A percentile compares a stretch with the other conserved stretches of the same genome.
These are phyloP conservation scores for Rhabdornis inornatus DNA, from an alignment of 2,113 vertebrate genomes.

Conservation along the genomic window DNA sequence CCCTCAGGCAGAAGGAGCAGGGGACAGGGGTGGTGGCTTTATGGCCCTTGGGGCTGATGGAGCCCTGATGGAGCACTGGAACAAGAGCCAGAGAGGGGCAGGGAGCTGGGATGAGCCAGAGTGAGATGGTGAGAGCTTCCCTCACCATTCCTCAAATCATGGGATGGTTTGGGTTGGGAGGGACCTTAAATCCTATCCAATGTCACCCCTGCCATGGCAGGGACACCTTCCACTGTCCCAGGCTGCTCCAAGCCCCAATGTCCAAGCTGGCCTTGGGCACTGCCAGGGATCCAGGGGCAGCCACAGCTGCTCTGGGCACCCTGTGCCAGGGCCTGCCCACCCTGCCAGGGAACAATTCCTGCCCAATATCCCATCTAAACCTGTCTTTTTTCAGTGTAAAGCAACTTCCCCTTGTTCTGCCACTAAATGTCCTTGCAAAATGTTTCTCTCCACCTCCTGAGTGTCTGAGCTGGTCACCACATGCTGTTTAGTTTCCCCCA, in stretches of 20 bases:
- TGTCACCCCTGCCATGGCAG: neutral
- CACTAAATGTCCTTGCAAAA: neutral
- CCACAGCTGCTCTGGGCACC: neutral
- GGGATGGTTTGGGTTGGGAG: neutral
- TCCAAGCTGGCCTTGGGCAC: neutral
- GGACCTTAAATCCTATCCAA: rapidly evolving
- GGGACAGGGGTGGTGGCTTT: neutral
- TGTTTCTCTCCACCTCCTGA: neutral
- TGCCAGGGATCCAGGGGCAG: neutral
- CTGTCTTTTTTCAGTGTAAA: neutral
- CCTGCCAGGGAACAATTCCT: neutral
- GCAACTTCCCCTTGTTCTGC: neutral
- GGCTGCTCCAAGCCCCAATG: neutral
- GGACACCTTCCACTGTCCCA: neutral
- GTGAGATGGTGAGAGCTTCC: neutral
- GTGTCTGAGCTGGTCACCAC: neutral
- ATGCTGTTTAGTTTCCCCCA: neutral
- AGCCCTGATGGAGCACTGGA: neutral
- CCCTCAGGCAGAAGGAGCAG: neutral
- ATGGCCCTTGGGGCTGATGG: neutral
- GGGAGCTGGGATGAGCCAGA: neutral
- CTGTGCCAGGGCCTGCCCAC: rapidly evolving
- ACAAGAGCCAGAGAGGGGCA: neutral
- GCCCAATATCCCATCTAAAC: neutral
- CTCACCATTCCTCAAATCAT: too few species aligned